A percentile compares a stretch with the other conserved stretches of the same genome.
Conservation (phyloP, 2,888 invertebrate genomes). For the Caenorhabditis sulstoni region DNA sequence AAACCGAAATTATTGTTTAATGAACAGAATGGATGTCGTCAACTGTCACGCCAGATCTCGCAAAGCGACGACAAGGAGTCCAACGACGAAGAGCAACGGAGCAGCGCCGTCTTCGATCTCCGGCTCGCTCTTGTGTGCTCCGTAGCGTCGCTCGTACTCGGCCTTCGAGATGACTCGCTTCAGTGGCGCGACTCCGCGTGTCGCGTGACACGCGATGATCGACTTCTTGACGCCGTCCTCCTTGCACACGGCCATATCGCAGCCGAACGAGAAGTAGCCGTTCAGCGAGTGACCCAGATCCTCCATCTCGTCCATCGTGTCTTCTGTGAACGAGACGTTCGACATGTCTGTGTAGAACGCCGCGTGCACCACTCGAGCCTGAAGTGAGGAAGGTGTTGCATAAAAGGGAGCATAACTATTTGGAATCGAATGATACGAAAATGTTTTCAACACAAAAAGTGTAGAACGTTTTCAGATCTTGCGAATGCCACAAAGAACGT, state of each 20-base stretch:
- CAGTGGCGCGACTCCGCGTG: neutral
- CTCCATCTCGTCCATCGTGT: neutral
- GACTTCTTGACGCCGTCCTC: neutral
- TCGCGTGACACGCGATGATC: slow-evolving; percentile 1
- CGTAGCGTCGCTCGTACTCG: slow-evolving; percentile 6
- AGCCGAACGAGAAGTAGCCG: neutral
- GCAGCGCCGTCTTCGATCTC: no score
- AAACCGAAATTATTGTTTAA: no score
- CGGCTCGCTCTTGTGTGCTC: neutral
- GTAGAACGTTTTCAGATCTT: no score
- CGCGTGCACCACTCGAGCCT: slow-evolving; percentile 1
- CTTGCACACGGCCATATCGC: slow-evolving; percentile 9
- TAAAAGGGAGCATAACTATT: no score
- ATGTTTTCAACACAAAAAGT: no score
- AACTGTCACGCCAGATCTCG: no score
- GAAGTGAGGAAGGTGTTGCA: no score
- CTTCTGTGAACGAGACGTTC: neutral
- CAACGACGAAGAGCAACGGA: neutral
- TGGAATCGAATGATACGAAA: no score
- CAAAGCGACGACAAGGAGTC: neutral
- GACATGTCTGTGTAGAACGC: neutral
- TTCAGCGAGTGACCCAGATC: neutral
- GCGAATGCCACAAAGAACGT: no score
- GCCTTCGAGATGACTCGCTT: slow-evolving; percentile 8
- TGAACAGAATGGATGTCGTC: no score